Percentiles rank a stretch among this genome's conserved stretches.
Conservation (phyloP, 64 coral and sea anemone genomes). For the Actinia equina region DNA sequence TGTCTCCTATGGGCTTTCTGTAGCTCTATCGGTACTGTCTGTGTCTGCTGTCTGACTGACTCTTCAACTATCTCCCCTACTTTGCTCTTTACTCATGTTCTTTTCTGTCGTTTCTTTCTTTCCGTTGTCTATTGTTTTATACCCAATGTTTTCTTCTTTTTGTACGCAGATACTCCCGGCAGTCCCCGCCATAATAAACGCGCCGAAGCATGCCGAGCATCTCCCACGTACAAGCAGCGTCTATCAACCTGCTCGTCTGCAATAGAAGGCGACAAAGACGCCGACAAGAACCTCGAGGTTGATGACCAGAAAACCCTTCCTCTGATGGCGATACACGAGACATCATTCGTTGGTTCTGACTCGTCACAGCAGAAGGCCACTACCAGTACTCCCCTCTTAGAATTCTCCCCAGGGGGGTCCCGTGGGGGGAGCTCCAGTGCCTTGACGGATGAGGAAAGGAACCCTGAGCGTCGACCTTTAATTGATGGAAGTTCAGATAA, state of each 20-base stretch:
- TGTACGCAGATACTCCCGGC: constrained; percentile 8
- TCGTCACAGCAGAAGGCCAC: neutral
- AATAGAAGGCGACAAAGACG: neutral
- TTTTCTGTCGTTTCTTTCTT: neutral
- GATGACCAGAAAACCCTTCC: constrained; percentile 5
- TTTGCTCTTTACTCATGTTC: no score
- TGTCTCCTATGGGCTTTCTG: neutral
- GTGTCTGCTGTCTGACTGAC: neutral
- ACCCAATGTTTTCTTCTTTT: neutral
- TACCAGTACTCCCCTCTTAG: constrained; percentile 23
- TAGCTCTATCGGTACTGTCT: neutral
- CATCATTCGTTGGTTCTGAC: constrained; percentile 19
- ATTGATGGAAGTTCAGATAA: constrained; percentile 19
- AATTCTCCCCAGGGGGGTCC: constrained; percentile 4
- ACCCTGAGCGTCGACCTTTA: constrained; percentile 4
- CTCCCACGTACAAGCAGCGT: constrained; percentile 14
- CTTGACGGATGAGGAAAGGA: constrained; percentile 16
- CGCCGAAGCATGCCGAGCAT: constrained; percentile 6
- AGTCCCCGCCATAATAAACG: constrained; percentile 1
- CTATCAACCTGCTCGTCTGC: constrained; percentile 19
- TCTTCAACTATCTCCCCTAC: neutral
- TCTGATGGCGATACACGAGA: constrained; percentile 22
- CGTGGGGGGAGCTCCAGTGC: constrained; percentile 15
- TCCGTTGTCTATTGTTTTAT: neutral
- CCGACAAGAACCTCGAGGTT: neutral